Base-by-base conservation (phyloP, 2,113 vertebrate species). In the Corvus moneduloides region DNA sequence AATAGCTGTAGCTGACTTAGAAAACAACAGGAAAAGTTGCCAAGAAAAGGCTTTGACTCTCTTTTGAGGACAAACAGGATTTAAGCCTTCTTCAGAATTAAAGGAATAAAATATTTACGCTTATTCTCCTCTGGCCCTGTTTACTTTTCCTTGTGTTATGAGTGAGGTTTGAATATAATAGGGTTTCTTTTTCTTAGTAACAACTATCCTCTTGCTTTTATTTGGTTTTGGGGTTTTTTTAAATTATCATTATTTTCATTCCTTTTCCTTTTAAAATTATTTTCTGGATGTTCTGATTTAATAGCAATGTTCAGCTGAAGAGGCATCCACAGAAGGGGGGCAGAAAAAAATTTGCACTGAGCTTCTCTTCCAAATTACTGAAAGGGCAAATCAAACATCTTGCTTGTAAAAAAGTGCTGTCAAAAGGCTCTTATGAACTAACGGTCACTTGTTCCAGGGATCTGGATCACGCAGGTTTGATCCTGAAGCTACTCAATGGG, bases 21-120 rank as follows among this genome's bases (percentile, higher is more conserved):
- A 86, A 96, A 96, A 96, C 71, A 91, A 85, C 43, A 77, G 44
- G 21, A 91, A 86, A 95, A 77, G 35, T 39, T 93, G 68, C 75
- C 78, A 95, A 81, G 62, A 85, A 81, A 93, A 75, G 43, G 28
- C 49, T 90, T 81, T 71, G 61, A 80, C 51, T 73, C 28, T 85
- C 9, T 85, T 51, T 84, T 73, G 87, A 80, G 23, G 52, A 86
- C 33, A 77, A 67, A 30, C 32, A 79, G 69, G 43, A 84, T 68
- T 90, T 76, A 84, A 95, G 58, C n/a, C 30, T 84, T 69, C 59
- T 87, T 39, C 48, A 75, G 55, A 91, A 90, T 55, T 80, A 80
- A 93, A 77, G 22, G 14, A 82, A 76, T 67, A 73, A 93, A 93
- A 33, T 58, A 94, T 52, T 90, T 69, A 63, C 62, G 9, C 16